These are phyloP conservation scores for Nanorana parkeri DNA, from an alignment of 2,113 vertebrate species.

Conservation along the genomic window DNA sequence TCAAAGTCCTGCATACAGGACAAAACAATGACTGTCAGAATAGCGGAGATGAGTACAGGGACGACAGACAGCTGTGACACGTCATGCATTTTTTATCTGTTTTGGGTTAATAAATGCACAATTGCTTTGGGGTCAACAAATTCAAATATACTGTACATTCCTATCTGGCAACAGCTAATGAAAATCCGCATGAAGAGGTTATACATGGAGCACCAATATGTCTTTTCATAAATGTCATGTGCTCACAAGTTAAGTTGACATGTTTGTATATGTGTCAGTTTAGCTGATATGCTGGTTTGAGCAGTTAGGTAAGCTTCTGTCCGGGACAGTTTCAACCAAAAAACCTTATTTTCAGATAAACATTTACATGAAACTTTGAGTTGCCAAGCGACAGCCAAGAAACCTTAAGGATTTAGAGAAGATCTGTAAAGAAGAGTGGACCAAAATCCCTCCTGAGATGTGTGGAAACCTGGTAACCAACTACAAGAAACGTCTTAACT, in stretches of 20 bases:
- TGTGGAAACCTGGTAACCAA: too few relatives aligned
- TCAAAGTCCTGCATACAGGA: too few relatives aligned
- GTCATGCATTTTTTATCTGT: neutral
- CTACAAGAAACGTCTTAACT: too few relatives aligned
- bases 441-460: too few relatives aligned
- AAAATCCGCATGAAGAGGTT: neutral
- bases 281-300: neutral
- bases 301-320: neutral
- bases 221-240: neutral
- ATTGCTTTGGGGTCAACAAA: slow-evolving; percentile 23
- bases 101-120: neutral
- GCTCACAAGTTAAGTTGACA: neutral
- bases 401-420: too few relatives aligned
- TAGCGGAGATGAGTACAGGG: too few relatives aligned
- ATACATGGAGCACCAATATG: neutral
- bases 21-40: too few relatives aligned
- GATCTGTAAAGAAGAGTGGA: too few relatives aligned
- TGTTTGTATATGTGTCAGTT: neutral
- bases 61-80: neutral
- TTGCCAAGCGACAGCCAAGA: too few relatives aligned
- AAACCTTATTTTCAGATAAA: too few relatives aligned
- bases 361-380: too few relatives aligned
- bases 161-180: neutral
- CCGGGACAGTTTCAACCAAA: neutral
- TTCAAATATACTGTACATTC: slow-evolving; percentile 10